Evolutionary conservation across 2,797 vertebrate genomes (phyloP).

Genomic region (Pseudomugil tenellus): DNA sequence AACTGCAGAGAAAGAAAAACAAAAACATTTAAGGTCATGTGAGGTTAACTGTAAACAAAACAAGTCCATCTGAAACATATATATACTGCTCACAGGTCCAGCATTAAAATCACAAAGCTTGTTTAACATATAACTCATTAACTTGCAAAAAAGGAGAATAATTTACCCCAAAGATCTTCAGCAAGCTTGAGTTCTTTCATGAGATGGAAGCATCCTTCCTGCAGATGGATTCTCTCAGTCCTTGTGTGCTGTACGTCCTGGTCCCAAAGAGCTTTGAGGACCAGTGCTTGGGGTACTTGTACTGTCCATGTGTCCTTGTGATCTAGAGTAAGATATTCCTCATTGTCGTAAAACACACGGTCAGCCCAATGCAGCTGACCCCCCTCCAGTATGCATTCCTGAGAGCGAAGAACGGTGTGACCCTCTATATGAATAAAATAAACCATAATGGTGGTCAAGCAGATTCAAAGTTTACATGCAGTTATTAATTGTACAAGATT

Average conservation of each 20-base stretch:
- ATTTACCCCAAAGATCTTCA: conserved; percentile 50
- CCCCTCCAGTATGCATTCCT: conserved; percentile 72
- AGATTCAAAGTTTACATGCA: background rate
- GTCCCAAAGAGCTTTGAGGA: conserved; percentile 59
- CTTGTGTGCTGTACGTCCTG: conserved; percentile 30
- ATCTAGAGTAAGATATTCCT: conserved; percentile 67
- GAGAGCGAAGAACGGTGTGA: conserved; percentile 61
- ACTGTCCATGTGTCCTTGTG: conserved; percentile 60
- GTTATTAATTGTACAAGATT: background rate
- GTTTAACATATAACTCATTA: background rate
- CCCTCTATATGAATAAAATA: conserved; percentile 43
- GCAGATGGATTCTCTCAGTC: conserved; percentile 50
- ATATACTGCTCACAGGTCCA: background rate
- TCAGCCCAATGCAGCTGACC: conserved; percentile 60
- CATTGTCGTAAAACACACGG: conserved; percentile 62
- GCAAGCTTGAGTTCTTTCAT: conserved; percentile 61
- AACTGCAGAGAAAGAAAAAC: conserved; percentile 22
- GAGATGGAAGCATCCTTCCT: conserved; percentile 67
- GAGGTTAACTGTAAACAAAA: conserved; percentile 4
- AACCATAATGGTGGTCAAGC: background rate
- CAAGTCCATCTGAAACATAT: background rate
- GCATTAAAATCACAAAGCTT: background rate
- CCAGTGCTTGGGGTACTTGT: conserved; percentile 46
- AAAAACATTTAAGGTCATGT: conserved; percentile 21
- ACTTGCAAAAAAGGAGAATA: background rate